Evolutionary conservation across 2,888 invertebrate species (phyloP).

Genomic region (Melanophora roralis): DNA sequence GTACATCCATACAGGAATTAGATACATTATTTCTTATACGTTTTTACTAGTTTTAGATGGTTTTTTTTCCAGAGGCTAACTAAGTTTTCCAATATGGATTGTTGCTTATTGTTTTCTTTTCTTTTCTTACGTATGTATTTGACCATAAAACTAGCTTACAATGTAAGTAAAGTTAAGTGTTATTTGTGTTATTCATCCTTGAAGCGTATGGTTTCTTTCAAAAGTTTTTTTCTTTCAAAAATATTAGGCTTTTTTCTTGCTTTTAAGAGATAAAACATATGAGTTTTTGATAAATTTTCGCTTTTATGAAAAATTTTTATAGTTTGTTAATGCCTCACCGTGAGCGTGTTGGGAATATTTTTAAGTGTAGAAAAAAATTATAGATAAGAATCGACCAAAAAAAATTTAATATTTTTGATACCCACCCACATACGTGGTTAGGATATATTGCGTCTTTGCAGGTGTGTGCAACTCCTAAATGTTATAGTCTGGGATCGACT

Average conservation of each 20-base stretch:
- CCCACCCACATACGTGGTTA: too few species aligned
- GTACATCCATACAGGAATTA: neutral
- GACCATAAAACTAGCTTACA: conserved; percentile 24
- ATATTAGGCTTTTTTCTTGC: neutral
- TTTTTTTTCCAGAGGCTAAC: conserved; percentile 11
- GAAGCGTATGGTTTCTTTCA: neutral
- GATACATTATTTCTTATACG: conserved; percentile 21
- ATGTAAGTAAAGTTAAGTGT: conserved; percentile 1
- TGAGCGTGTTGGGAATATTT: conserved; percentile 21
- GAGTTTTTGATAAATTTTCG: conserved; percentile 42
- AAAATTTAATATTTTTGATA: neutral
- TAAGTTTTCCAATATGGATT: neutral
- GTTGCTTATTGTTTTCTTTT: neutral
- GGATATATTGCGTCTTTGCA: too few species aligned
- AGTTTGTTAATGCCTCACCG: conserved; percentile 44
- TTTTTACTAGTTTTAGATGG: neutral
- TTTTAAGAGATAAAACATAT: conserved; percentile 31
- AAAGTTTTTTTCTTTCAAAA: neutral
- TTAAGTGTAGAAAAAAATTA: neutral
- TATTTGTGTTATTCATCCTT: conserved; percentile 10
- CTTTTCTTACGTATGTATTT: neutral
- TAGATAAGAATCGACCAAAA: neutral
- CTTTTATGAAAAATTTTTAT: conserved; percentile 41
- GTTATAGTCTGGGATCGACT: too few species aligned
- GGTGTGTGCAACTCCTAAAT: too few species aligned